Percentiles rank a stretch among this genome's conserved stretches.
Evolutionary conservation across 2,113 vertebrate species (phyloP).

Genomic region (Semnornis frantzii): DNA sequence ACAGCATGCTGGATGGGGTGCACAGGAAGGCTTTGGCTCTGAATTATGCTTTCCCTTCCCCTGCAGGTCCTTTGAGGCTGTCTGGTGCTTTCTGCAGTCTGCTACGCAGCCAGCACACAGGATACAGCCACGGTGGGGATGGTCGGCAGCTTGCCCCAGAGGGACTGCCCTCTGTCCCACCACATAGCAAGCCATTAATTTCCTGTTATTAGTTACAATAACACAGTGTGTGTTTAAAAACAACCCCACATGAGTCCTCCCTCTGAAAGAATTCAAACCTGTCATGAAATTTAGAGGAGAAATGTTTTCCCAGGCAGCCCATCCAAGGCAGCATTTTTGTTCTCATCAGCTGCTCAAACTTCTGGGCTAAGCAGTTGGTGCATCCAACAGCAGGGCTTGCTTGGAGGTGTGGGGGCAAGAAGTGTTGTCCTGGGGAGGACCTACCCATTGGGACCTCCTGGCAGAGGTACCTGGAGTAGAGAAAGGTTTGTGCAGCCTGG

Average conservation of each 20-base stretch:
- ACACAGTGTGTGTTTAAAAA: background rate
- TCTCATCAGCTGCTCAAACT: rapidly evolving
- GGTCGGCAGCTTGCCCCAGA: background rate
- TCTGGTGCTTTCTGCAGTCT: rapidly evolving
- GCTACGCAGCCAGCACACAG: rapidly evolving
- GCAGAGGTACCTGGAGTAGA: background rate
- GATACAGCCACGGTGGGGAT: background rate
- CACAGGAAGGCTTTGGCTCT: background rate
- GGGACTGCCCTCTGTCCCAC: background rate
- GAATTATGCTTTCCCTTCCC: background rate
- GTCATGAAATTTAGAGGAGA: constrained; percentile 25
- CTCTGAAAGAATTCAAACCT: background rate
- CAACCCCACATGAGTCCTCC: background rate
- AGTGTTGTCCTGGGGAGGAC: background rate
- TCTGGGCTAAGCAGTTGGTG: background rate
- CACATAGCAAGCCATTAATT: background rate
- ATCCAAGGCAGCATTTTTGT: background rate
- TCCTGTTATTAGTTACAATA: constrained; percentile 55
- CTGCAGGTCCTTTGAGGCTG: background rate
- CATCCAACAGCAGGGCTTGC: rapidly evolving
- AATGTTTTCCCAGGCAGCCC: background rate
- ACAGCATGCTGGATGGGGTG: rapidly evolving
- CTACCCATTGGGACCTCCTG: background rate
- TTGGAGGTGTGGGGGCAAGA: background rate
- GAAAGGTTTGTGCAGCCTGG: background rate